These are phyloP conservation scores for Somateria mollissima DNA, from an alignment of 2,797 vertebrate species.

Conservation along the genomic window DNA sequence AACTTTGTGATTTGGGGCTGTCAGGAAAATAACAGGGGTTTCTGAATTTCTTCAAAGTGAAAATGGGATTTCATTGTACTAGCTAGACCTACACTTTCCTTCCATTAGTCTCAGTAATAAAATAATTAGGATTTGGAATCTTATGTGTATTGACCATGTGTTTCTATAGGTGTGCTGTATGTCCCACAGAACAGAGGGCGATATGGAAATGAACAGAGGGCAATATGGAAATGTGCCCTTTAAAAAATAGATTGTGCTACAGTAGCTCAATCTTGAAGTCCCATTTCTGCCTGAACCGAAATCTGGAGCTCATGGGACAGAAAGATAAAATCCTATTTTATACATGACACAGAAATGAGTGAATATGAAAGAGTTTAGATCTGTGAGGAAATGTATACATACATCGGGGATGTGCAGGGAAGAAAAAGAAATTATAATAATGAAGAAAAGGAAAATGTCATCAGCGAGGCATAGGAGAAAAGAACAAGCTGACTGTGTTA, in stretches of 20 bases:
- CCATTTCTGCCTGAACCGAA: neutral
- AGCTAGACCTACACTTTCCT: neutral
- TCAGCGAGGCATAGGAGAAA: neutral
- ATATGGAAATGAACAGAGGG: neutral
- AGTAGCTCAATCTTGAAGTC: neutral
- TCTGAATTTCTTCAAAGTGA: neutral
- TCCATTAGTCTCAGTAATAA: neutral
- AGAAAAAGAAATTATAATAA: neutral
- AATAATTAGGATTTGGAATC: neutral
- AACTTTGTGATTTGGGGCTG: neutral
- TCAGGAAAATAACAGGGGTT: neutral
- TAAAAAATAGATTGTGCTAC: neutral
- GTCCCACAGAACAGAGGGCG: neutral
- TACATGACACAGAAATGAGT: neutral
- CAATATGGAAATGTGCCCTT: neutral
- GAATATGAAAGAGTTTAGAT: neutral
- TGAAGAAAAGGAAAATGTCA: neutral
- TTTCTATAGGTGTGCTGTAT: neutral
- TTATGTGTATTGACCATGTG: neutral
- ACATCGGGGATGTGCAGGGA: neutral
- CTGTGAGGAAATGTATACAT: neutral
- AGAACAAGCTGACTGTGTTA: conserved; percentile 17
- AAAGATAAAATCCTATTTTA: neutral
- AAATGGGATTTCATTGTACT: neutral
- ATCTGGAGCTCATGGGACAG: neutral